Base-by-base conservation (phyloP, 2,888 invertebrate species). In the Stegophylla sp. region DNA sequence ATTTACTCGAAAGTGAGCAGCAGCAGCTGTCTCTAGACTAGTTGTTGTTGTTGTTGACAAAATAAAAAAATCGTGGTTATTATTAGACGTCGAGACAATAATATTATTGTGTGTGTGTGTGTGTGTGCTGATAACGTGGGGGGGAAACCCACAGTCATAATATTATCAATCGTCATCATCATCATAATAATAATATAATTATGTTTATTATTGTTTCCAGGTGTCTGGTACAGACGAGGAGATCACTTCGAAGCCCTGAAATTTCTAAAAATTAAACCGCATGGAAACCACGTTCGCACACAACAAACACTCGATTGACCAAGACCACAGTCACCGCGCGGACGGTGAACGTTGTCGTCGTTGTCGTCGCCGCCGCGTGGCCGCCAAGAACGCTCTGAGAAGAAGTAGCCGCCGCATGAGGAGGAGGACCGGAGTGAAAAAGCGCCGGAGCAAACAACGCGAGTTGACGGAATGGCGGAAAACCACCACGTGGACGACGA, bases 401-500 rank as follows among this genome's bases (percentile, higher is more conserved):
- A 34, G 34, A 34, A 7, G 3, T 3, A 71, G 79, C 71, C 71
- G 71, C 71, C 79, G 79, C 79, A 79, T 79, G 79, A 34, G 69
- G 79, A 34, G 69, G 79, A 71, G 79, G 41, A 79, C 48, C 69
- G 79, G 79, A 26, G 79, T 48, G 13, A 69, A 71, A 51, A 79
- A 79, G 10, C 79, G 79, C 61, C 71, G 51, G n/a, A 79, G 79
- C 26, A 79, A 79, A 79, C 79, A 69, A 63, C 69, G 34, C 61
- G 69, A 79, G 79, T 51, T 79, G 20, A 79, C 79, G 79, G 79
- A 79, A 79, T 79, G 79, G 79, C 79, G 61, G 79, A 79, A 13
- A 63, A 64, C n/a, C n/a, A n/a, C n/a, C n/a, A n/a, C n/a, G n/a
- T n/a, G n/a, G n/a, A 51, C 51, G 34, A 34, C 69, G n/a, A 67